Evolutionary conservation across 2,888 invertebrate species (phyloP).

Genomic region (Apodemia hepburni): DNA sequence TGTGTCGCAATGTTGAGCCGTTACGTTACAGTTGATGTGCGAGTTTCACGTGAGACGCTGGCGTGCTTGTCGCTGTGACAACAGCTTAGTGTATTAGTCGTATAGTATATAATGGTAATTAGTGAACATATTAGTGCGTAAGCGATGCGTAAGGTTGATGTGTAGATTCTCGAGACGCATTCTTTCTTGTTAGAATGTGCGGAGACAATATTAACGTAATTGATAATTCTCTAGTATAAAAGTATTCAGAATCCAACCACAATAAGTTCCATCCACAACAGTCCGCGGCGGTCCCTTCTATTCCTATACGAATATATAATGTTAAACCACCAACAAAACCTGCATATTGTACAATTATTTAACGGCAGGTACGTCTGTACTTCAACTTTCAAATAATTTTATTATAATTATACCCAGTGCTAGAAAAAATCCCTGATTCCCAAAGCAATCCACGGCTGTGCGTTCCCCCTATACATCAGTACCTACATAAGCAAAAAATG

Average conservation of each 20-base stretch:
- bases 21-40: no score
- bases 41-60: no score
- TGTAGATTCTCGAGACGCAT: slow-evolving; percentile 4
- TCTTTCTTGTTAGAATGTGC: neutral
- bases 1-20: neutral
- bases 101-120: neutral
- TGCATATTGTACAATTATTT: neutral
- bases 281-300: neutral
- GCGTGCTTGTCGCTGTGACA: neutral
- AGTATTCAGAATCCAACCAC: neutral
- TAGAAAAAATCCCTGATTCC: no score
- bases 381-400: no score
- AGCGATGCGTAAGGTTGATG: slow-evolving; percentile 4
- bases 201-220: neutral
- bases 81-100: neutral
- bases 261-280: neutral
- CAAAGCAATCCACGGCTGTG: no score
- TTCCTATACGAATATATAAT: neutral
- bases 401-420: no score
- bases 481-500: no score
- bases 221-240: neutral
- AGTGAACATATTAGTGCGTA: slow-evolving; percentile 4
- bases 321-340: neutral
- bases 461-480: no score
- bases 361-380: no score